Evolutionary conservation across 1,140 invertebrate genomes (phyloP).

Genomic region (Callitettix versicolor): DNA sequence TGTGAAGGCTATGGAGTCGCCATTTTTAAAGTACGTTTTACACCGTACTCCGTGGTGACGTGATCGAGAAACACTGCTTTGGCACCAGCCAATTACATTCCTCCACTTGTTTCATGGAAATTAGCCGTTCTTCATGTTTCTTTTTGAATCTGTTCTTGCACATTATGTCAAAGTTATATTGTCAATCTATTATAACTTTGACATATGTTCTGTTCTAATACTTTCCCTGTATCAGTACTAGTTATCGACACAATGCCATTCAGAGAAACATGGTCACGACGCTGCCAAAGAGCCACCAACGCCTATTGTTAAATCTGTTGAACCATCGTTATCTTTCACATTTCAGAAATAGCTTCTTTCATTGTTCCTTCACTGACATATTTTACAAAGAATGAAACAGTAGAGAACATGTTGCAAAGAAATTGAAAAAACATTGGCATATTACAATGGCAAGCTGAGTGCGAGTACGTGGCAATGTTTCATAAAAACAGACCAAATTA

Average conservation of each 20-base stretch:
- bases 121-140: conserved; percentile 13
- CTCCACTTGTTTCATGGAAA: conserved; percentile 20
- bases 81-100: conserved; percentile 19
- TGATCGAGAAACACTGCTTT: not conserved
- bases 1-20: conserved; percentile 16
- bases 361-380: too few species aligned
- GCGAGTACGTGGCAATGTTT: too few species aligned
- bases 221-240: conserved; percentile 17
- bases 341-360: too few species aligned
- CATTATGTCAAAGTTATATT: too few species aligned
- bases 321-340: too few species aligned
- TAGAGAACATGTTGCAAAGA: too few species aligned
- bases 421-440: too few species aligned
- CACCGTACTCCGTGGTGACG: conserved; percentile 15
- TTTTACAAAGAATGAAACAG: too few species aligned
- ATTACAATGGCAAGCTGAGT: too few species aligned
- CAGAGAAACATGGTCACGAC: not conserved
- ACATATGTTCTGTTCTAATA: conserved; percentile 5
- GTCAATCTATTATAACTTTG: conserved; percentile 15
- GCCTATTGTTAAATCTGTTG: too few species aligned
- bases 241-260: conserved; percentile 10
- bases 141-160: conserved; percentile 1
- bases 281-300: too few species aligned
- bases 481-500: too few species aligned
- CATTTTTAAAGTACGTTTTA: conserved; percentile 21